Percentiles rank a stretch among this genome's conserved stretches.
These are phyloP conservation scores for Aphaenogaster floridana DNA, from an alignment of 1,140 invertebrate genomes.

Conservation along the genomic window DNA sequence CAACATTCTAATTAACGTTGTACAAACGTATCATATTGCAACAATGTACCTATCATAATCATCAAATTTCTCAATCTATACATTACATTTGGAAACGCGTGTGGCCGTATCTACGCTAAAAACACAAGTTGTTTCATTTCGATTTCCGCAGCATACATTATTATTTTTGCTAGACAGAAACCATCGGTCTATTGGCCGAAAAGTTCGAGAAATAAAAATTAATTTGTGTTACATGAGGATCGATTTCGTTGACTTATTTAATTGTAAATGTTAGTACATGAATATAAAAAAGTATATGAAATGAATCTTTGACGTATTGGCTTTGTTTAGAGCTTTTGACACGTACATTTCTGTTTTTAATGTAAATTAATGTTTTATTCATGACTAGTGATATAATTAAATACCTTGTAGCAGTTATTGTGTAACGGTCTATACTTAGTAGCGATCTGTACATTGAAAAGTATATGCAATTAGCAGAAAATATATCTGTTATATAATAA, in stretches of 20 bases:
- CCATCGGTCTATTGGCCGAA: neutral
- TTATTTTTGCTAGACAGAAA: neutral
- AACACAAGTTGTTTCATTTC: neutral
- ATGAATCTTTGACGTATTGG: neutral
- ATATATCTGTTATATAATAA: neutral
- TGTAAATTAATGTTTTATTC: constrained; percentile 32
- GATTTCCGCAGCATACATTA: neutral
- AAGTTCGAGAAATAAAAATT: constrained; percentile 1
- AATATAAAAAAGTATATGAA: neutral
- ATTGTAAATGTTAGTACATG: neutral
- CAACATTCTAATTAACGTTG: constrained; percentile 48
- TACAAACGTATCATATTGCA: constrained; percentile 14
- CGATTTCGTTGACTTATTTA: neutral
- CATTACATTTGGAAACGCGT: neutral
- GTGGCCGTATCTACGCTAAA: neutral
- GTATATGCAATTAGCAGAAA: neutral
- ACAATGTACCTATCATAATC: constrained; percentile 13
- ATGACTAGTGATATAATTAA: neutral
- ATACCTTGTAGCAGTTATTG: constrained; percentile 9
- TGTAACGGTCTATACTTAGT: constrained; percentile 19
- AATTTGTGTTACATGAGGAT: neutral
- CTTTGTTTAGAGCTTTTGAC: neutral
- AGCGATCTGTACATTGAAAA: neutral
- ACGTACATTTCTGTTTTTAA: neutral
- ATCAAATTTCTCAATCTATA: constrained; percentile 3